Conservation (phyloP, 2,797 vertebrate species). For the Bradypus variegatus region DNA sequence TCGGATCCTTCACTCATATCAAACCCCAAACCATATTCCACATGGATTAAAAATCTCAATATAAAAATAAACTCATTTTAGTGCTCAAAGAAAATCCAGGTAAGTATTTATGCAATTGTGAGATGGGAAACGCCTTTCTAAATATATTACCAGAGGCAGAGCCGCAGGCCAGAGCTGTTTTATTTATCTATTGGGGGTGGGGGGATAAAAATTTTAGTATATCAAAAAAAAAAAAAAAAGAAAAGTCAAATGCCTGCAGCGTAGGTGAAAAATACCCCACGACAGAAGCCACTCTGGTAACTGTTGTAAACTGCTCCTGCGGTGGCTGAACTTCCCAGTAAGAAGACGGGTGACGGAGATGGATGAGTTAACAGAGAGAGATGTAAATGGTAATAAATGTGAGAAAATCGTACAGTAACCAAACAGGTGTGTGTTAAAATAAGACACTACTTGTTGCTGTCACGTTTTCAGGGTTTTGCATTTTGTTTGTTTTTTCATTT, state of each 20-base stretch:
- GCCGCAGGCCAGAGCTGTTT: background rate
- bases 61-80: conserved; percentile 7
- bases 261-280: background rate
- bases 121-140: background rate
- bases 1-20: background rate
- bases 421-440: background rate
- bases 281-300: background rate
- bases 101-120: background rate
- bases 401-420: background rate
- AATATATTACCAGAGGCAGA: background rate
- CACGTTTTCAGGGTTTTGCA: background rate
- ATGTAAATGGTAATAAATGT: background rate
- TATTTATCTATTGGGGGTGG: background rate
- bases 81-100: background rate
- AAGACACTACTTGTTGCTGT: background rate
- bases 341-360: background rate
- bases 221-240: background rate
- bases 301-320: background rate
- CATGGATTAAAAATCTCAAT: background rate
- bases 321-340: background rate
- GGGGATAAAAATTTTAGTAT: background rate
- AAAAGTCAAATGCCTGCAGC: background rate
- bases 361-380: background rate
- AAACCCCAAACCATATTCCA: background rate
- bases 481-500: background rate